A percentile compares a stretch with the other conserved stretches of the same genome.
phyloP scores from a whole-genome alignment of 2,888 invertebrate species.

The Theodoxus fluviatilis region DNA sequence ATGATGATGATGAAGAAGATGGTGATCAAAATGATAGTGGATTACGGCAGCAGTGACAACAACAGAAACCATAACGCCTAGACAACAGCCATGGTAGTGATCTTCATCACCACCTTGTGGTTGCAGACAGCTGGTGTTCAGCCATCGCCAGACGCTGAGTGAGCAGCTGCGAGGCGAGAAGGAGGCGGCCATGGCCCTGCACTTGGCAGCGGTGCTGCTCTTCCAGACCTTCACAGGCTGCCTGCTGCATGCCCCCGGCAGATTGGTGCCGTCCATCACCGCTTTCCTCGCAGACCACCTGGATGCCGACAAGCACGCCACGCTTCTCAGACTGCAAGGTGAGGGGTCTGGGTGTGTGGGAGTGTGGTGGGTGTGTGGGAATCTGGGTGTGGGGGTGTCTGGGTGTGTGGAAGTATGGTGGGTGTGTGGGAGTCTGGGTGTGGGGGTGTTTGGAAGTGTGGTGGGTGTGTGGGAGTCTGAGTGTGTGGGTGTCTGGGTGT shows the following conservation, averaged over 20 bases:
- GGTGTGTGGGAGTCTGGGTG: too few species aligned
- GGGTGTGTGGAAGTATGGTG: too few species aligned
- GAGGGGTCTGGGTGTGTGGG: slow-evolving; percentile 46
- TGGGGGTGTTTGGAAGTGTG: too few species aligned
- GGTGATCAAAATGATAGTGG: too few species aligned
- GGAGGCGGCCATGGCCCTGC: slow-evolving; percentile 61
- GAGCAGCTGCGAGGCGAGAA: slow-evolving; percentile 74
- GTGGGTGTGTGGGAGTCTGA: too few species aligned
- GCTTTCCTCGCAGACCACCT: slow-evolving; percentile 77
- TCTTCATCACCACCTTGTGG: too few species aligned
- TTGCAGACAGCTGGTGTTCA: slow-evolving; percentile 76
- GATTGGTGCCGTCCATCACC: slow-evolving; percentile 85
- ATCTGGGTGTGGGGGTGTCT: too few species aligned
- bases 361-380: not conserved
- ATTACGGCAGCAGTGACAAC: too few species aligned
- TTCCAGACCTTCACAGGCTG: slow-evolving; percentile 82
- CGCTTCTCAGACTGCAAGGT: slow-evolving; percentile 82
- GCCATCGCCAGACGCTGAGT: slow-evolving; percentile 81
- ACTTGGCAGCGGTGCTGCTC: slow-evolving; percentile 69
- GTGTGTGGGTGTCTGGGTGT: not conserved
- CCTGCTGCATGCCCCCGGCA: slow-evolving; percentile 91
- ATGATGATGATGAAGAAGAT: too few species aligned
- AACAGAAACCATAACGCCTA: too few species aligned
- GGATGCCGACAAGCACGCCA: slow-evolving; percentile 72
- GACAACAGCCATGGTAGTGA: too few species aligned